Evolutionary conservation across 2,113 vertebrate species (phyloP), one percentile per base, ranked within the genome.

Genomic region (Regulus satrapa): DNA sequence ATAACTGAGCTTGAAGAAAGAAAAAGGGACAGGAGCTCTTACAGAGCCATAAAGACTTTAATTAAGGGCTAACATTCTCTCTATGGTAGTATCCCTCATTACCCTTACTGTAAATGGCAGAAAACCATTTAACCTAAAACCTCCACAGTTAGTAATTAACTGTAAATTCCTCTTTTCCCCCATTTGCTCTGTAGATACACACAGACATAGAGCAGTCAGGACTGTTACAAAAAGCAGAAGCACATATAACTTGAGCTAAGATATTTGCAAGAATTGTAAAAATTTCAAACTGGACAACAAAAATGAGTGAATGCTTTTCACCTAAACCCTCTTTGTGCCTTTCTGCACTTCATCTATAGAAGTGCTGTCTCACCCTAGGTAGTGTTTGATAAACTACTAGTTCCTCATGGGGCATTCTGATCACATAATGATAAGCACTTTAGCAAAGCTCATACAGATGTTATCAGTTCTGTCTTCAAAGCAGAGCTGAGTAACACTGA

Each of bases 401-500:
- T 29, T 52, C 62, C 51, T 68, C 38, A 41, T 40, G 15, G 84
- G n/a, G 48, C 55, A 86, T 69, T 76, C 77, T 67, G 78, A 93
- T 80, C 79, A 49, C 7, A 3, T 36, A 87, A 67, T 2, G 46
- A 88, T 74, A 82, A 76, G 63, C 24, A 46, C 43, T 71, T 71
- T 4, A 58, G 24, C 55, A 88, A 88, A 90, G 38, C 46, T 52
- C 67, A 86, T 23, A 73, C 10, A 67, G 72, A 92, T 52, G 29
- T 77, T 88, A 91, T 40, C 79, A 26, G 38, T 61, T 63, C 76
- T 66, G 43, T 55, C 85, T 92, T 95, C 93, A 85, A 95, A 89
- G 87, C 38, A 69, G 62, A 91, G 31, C 8, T 31, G 15, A 88
- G 64, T 62, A 76, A 64, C 3, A 10, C 16, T 17, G 32, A 85